These are phyloP conservation scores for Danaus plexippus DNA, from an alignment of 1,140 invertebrate species.

Conservation along the genomic window DNA sequence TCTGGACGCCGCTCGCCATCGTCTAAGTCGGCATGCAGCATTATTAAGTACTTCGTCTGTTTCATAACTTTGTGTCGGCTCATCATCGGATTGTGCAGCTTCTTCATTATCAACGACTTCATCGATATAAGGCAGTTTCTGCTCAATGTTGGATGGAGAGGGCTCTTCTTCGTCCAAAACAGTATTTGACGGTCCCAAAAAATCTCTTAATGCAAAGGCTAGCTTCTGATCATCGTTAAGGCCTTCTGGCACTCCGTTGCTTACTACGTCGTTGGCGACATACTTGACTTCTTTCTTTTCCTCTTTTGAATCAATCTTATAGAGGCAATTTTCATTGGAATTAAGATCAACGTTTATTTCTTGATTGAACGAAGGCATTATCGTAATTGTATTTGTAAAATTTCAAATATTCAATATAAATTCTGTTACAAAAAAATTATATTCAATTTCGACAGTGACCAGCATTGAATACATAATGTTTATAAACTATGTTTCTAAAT, in stretches of 20 bases:
- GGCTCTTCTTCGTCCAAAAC: conserved; percentile 40
- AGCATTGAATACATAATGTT: not conserved
- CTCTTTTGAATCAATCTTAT: conserved; percentile 38
- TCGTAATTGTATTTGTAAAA: conserved; percentile 14
- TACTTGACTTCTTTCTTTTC: conserved; percentile 36
- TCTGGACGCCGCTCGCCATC: conserved; percentile 55
- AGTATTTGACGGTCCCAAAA: conserved; percentile 40
- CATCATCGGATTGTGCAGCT: conserved; percentile 47
- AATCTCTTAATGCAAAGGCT: conserved; percentile 57
- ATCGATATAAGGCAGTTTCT: conserved; percentile 55
- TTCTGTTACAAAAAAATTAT: conserved; percentile 4
- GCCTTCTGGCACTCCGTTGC: conserved; percentile 37
- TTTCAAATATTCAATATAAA: conserved; percentile 7
- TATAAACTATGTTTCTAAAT: not conserved
- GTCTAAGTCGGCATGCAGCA: conserved; percentile 53
- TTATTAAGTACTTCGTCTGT: conserved; percentile 62
- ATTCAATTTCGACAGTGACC: not conserved
- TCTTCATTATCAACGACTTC: conserved; percentile 42
- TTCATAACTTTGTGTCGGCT: conserved; percentile 36
- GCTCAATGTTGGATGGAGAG: conserved; percentile 37
- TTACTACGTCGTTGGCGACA: conserved; percentile 24
- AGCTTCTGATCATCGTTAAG: conserved; percentile 49
- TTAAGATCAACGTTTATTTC: conserved; percentile 56
- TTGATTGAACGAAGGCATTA: conserved; percentile 60
- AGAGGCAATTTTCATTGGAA: conserved; percentile 42